phyloP scores from a whole-genome alignment of 2,797 vertebrate species.

The Echiichthys vipera region DNA sequence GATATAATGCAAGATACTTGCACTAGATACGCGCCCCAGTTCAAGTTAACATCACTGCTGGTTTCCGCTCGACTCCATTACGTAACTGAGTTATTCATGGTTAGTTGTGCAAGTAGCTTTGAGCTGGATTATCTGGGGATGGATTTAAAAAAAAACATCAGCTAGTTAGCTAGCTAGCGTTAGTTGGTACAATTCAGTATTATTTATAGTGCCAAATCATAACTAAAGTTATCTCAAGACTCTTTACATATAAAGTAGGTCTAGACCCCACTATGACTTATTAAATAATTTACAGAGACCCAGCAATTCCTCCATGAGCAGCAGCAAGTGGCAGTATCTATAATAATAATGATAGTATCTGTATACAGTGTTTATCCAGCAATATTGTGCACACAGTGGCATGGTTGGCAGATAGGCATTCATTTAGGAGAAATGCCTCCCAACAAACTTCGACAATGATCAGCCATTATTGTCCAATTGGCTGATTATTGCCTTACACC shows the following conservation, averaged over 20 bases:
- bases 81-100: constrained; percentile 60
- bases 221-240: too few relatives aligned
- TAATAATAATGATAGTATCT: too few relatives aligned
- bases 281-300: too few relatives aligned
- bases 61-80: constrained; percentile 18
- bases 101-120: constrained; percentile 64
- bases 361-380: too few relatives aligned
- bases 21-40: not conserved
- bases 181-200: too few relatives aligned
- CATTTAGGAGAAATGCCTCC: not conserved
- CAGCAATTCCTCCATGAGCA: too few relatives aligned
- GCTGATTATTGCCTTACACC: rapidly evolving
- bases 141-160: constrained; percentile 45
- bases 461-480: not conserved
- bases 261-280: too few relatives aligned
- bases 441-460: not conserved
- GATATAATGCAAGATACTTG: not conserved
- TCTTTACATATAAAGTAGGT: too few relatives aligned
- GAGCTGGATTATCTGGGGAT: constrained; percentile 65
- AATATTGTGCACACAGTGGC: too few relatives aligned
- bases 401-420: constrained; percentile 21
- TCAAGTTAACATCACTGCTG: not conserved
- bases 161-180: constrained; percentile 24
- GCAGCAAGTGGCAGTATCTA: too few relatives aligned
- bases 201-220: too few relatives aligned